Base-by-base conservation (phyloP, 1,140 invertebrate species). In the Pseudachorutes palmiensis region DNA sequence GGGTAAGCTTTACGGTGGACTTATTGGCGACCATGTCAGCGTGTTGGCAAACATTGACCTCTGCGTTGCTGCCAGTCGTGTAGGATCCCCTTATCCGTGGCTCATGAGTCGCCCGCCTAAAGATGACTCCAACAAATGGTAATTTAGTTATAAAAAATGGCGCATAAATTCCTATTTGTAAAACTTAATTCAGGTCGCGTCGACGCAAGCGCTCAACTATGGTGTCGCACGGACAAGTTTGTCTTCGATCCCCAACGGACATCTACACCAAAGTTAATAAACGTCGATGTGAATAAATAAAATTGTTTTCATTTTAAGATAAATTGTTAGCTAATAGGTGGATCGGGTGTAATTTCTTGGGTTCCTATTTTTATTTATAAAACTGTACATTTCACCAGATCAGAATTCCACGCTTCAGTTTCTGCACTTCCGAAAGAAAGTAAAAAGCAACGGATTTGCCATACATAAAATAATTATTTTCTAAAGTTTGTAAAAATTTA, bases 11-110 rank as follows among this genome's bases (percentile, higher is more conserved):
- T 48, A 19, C 62, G 3, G 41, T 2, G 24, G 19, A 28, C 3
- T 41, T 36, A 30, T 48, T 64, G 2, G 3, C 2, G 5, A 3
- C 22, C 30, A 30, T 45, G 5, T 16, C 30, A 28, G n/a, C 30
- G 2, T 24, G 16, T 26, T 64, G 62, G 29, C 2, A 26, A 48
- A 12, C 41, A 64, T 29, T 64, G 33, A 51, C 3, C 30, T 14
- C 9, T 62, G 66, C 32, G 48, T 55, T 19, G 58, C 33, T 19
- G 66, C 58, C 9, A 49, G 31, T 24, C 28, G 22, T 1, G 26
- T 30, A n/a, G n/a, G 36, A 5, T 41, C 33, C 9, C 28, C 64
- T 2, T 71, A 71, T 41, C 70, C 70, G 0, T 71, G 70, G 70
- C 63, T 68, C 30, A 63, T 71, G 51, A 62, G 63, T 59, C 65